Conservation (phyloP, 2,797 vertebrate genomes). For the Etheostoma perlongum region DNA sequence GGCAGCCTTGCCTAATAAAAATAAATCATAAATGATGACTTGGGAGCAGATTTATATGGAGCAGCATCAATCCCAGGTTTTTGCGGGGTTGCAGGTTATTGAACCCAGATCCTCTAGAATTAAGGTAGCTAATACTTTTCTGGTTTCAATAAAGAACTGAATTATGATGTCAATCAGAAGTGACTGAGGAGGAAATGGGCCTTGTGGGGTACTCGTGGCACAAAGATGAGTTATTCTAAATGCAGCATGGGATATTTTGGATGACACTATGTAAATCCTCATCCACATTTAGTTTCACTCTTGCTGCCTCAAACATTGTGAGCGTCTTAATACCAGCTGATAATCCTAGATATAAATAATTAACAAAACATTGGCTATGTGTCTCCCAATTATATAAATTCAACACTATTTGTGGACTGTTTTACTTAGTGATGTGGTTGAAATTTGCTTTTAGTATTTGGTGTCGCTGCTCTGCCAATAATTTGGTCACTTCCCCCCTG, state of each 20-base stretch:
- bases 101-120: conserved; percentile 45
- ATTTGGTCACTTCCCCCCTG: neutral
- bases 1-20: conserved; percentile 60
- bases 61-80: conserved; percentile 21
- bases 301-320: conserved; percentile 15
- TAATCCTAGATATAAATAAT: conserved; percentile 41
- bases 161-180: conserved; percentile 57
- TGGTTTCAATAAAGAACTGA: conserved; percentile 41
- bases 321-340: conserved; percentile 40
- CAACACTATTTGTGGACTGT: conserved; percentile 1
- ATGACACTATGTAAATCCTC: conserved; percentile 40
- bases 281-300: neutral
- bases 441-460: neutral
- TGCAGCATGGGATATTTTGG: conserved; percentile 24
- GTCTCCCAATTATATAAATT: conserved; percentile 17
- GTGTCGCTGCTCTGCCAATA: neutral
- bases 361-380: conserved; percentile 19
- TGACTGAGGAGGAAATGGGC: conserved; percentile 52
- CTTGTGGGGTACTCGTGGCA: conserved; percentile 18
- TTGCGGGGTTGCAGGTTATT: conserved; percentile 51
- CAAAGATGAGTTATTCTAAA: conserved; percentile 21
- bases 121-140: conserved; percentile 55
- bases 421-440: neutral
- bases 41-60: conserved; percentile 40
- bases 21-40: conserved; percentile 64